These are phyloP conservation scores for Xyrichtys novacula DNA, from an alignment of 2,797 vertebrate species.

Conservation along the genomic window DNA sequence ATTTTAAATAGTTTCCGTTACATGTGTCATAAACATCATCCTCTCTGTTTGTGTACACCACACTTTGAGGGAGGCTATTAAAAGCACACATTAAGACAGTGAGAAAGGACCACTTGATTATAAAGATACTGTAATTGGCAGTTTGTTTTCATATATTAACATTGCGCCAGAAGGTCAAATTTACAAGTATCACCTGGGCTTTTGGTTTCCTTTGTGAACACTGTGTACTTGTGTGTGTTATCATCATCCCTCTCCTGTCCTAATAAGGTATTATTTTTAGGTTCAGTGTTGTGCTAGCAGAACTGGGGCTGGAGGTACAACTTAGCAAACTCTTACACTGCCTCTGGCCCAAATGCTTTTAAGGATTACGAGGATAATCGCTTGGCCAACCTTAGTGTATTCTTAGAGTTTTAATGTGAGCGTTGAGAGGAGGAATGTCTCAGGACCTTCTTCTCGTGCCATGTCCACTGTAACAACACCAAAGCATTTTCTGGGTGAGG, in stretches of 20 bases:
- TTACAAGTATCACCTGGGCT: not conserved
- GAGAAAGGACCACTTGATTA: not conserved
- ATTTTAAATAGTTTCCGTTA: not conserved
- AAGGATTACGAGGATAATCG: constrained; percentile 35
- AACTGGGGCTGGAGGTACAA: not conserved
- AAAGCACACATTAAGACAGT: not conserved
- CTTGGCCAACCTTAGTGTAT: constrained; percentile 29
- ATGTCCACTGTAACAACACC: not conserved
- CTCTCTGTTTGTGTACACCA: too few relatives aligned
- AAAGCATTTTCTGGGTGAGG: constrained; percentile 18
- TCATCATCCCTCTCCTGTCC: not conserved
- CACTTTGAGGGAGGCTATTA: not conserved
- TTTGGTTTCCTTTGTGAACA: not conserved
- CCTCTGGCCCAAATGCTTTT: constrained; percentile 28
- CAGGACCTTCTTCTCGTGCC: constrained; percentile 19
- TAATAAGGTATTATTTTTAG: constrained; percentile 15
- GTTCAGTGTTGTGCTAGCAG: not conserved
- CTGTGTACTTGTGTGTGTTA: not conserved
- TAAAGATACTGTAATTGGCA: not conserved
- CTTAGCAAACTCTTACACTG: not conserved
- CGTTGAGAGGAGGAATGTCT: constrained; percentile 48
- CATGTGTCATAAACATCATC: too few relatives aligned
- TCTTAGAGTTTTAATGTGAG: constrained; percentile 46
- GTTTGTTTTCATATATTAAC: not conserved
- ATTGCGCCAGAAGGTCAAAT: too few relatives aligned